Evolutionary conservation across 1,140 invertebrate genomes (phyloP), one percentile per base, ranked within the genome.

Genomic region (Aphelinus certus): DNA sequence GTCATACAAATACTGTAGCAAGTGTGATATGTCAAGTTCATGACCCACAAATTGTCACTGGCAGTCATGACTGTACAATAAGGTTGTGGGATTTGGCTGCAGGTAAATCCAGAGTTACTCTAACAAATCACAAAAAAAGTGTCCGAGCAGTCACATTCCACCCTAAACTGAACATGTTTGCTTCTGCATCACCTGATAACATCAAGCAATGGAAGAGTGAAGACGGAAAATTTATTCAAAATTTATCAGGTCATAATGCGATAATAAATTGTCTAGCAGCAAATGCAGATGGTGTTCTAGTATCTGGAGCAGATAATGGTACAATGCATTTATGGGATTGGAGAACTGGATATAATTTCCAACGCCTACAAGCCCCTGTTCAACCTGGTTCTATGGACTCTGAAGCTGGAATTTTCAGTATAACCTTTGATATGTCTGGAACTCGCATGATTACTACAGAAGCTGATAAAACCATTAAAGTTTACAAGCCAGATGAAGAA

Each of bases 331-430:
- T 98, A 80, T 99, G 98, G 98, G 98, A 99, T 87, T 99, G 98
- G 98, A 92, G 95, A 81, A 98, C 97, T 10, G 98, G 98, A 46
- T 94, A 99, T 82, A 99, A 99, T 89, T 99, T 99, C 87, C 98
- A 99, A 88, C 91, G 96, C 79, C 85, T 96, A 56, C 92, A 98
- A 91, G 93, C 96, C 1, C 93, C 95, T 9, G 96, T 97, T 2
- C 98, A 99, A 87, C 97, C 98, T 1, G 98, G 98, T n/a, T 99
- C 97, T 2, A 99, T 99, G 93, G 98, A 99, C 85, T 98, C 96
- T 66, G 98, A 99, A 89, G 95, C 96, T 49, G 98, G 98, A 63
- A 96, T 99, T 77, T 99, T 98, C 88, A 93, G 97, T 64, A 94
- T 98, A 90, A 93, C 92, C 3, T 99, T 96, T 89, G 98, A 99